Conservation (phyloP, 2,888 invertebrate genomes). For the Agrochola circellaris region DNA sequence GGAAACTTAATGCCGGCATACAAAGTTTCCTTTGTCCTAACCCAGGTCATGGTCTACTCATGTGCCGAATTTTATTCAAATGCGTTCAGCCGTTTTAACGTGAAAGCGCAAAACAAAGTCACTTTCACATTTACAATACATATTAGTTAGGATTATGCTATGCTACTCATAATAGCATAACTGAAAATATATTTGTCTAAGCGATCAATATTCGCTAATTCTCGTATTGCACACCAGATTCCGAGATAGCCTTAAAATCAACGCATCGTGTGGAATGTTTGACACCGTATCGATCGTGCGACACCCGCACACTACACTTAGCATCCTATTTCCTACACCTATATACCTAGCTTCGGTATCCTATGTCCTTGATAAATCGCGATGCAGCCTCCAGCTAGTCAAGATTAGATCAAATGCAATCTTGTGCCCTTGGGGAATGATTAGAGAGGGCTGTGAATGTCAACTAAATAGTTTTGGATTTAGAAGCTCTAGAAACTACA, state of each 20-base stretch:
- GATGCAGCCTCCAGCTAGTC: neutral
- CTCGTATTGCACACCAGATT: neutral
- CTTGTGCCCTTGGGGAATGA: neutral
- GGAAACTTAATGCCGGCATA: too few species aligned
- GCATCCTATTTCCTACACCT: slow-evolving; percentile 1
- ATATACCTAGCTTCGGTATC: neutral
- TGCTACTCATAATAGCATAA: neutral
- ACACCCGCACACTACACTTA: neutral
- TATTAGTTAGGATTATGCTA: neutral
- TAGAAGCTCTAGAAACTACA: neutral
- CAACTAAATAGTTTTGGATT: too few species aligned
- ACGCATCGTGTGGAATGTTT: slow-evolving; percentile 10
- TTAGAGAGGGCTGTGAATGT: neutral
- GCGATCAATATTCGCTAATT: neutral
- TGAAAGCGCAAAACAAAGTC: too few species aligned
- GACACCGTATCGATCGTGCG: slow-evolving; percentile 32
- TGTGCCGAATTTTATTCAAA: too few species aligned
- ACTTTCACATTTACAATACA: too few species aligned
- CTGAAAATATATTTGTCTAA: neutral
- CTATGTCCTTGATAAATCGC: neutral
- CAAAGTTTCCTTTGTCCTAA: too few species aligned
- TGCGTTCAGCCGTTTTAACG: too few species aligned
- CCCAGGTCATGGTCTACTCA: too few species aligned
- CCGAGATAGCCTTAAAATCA: slow-evolving; percentile 1
- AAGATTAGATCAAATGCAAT: neutral